Conservation (phyloP, 2,797 vertebrate species). For the Rhinogobio ventralis region DNA sequence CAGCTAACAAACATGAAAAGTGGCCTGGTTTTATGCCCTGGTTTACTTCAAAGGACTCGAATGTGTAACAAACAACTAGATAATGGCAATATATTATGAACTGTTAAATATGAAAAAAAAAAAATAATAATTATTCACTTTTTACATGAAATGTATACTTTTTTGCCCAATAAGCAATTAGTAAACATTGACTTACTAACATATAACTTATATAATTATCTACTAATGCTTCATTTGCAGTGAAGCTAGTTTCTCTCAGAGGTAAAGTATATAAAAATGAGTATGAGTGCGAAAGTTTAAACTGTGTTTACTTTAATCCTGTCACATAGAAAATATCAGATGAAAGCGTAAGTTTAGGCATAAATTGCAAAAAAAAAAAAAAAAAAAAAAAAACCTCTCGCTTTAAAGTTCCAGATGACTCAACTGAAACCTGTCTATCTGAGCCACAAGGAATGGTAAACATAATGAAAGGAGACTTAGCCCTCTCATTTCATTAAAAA, state of each 20-base stretch:
- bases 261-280: too few species aligned
- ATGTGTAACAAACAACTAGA: background rate
- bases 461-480: constrained; percentile 63
- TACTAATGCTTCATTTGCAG: too few species aligned
- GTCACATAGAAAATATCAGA: background rate
- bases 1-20: background rate
- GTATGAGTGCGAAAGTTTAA: background rate
- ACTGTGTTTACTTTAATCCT: background rate
- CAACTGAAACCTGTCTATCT: constrained; percentile 56
- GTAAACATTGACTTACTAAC: too few species aligned
- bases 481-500: constrained; percentile 68
- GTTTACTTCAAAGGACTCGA: background rate
- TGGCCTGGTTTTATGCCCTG: background rate
- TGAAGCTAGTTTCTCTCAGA: background rate
- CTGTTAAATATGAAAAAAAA: too few species aligned
- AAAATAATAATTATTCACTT: too few species aligned
- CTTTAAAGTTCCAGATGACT: constrained; percentile 65
- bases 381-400: background rate
- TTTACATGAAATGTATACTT: background rate
- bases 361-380: constrained; percentile 17
- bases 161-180: too few species aligned
- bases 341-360: background rate
- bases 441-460: constrained; percentile 61
- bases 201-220: too few species aligned
- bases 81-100: too few species aligned